Percentiles rank a stretch among this genome's conserved stretches.
Evolutionary conservation across 1,140 invertebrate species (phyloP).

Genomic region (Drosophila murphyi): DNA sequence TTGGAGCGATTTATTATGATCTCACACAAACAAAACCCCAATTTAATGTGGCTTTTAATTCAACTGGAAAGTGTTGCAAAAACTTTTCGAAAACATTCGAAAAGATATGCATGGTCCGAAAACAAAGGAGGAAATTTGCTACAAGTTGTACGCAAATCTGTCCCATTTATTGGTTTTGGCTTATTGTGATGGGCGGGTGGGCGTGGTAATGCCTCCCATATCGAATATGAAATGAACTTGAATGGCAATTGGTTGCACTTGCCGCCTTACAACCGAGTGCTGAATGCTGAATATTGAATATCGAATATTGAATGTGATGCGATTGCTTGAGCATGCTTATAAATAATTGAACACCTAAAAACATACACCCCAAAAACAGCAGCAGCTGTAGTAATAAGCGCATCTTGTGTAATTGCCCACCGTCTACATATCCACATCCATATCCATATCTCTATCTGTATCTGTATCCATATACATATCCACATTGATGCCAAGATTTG

Average conservation of each 20-base stretch:
- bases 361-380: slow-evolving; percentile 5
- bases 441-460: neutral
- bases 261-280: slow-evolving; percentile 34
- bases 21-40: neutral
- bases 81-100: neutral
- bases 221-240: slow-evolving; percentile 10
- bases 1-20: too few species aligned
- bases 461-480: neutral
- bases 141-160: neutral
- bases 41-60: neutral
- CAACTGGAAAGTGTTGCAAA: neutral
- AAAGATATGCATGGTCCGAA: neutral
- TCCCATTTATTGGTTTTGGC: slow-evolving; percentile 17
- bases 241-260: slow-evolving; percentile 48
- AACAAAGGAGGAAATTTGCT: neutral
- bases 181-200: neutral
- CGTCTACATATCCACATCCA: slow-evolving; percentile 10
- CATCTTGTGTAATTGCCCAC: slow-evolving; percentile 39
- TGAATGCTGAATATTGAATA: slow-evolving; percentile 49
- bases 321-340: slow-evolving; percentile 40
- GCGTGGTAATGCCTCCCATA: neutral
- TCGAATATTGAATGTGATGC: slow-evolving; percentile 49
- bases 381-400: neutral
- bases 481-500: slow-evolving; percentile 12
- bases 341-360: slow-evolving; percentile 43